These are phyloP conservation scores for Chesias legatella DNA, from an alignment of 2,888 invertebrate species.

Conservation along the genomic window DNA sequence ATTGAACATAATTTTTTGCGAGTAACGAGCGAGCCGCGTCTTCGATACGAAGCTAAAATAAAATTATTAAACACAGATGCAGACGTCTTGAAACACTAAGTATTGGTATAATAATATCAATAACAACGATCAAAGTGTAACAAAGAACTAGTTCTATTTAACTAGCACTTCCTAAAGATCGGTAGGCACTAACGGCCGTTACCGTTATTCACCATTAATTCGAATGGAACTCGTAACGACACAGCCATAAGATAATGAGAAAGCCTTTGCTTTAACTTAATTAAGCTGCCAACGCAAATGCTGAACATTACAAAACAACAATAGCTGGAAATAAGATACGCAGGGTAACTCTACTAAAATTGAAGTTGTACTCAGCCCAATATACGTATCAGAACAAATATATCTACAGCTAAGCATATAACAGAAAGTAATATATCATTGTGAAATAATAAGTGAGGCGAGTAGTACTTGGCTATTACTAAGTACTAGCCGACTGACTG, in stretches of 20 bases:
- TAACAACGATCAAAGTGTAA: slow-evolving; percentile 6
- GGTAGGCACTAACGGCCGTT: slow-evolving; percentile 9
- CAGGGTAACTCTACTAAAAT: slow-evolving; percentile 6
- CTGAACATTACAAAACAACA: slow-evolving; percentile 14
- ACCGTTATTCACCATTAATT: slow-evolving; percentile 29
- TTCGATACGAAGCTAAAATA: no score
- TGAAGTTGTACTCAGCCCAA: slow-evolving; percentile 6
- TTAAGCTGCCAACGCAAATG: slow-evolving; percentile 29
- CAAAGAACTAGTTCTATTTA: slow-evolving; percentile 13
- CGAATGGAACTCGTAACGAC: slow-evolving; percentile 27
- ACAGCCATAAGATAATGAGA: slow-evolving; percentile 36
- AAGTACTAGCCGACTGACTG: no score
- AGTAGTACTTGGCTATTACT: no score
- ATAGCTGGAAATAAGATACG: slow-evolving; percentile 16
- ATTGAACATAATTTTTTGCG: slow-evolving; percentile 12
- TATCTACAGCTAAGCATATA: slow-evolving; percentile 1
- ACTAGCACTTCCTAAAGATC: slow-evolving; percentile 10
- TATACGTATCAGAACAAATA: slow-evolving; percentile 12
- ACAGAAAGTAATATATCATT: slow-evolving; percentile 3
- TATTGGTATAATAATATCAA: no score
- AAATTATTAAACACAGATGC: no score
- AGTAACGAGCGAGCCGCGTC: no score
- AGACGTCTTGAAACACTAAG: no score
- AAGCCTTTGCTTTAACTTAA: slow-evolving; percentile 35
- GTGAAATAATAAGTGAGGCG: no score